A percentile compares a stretch with the other conserved stretches of the same genome.
Conservation (phyloP, 2,113 vertebrate genomes). For the Gymnobelideus leadbeateri region DNA sequence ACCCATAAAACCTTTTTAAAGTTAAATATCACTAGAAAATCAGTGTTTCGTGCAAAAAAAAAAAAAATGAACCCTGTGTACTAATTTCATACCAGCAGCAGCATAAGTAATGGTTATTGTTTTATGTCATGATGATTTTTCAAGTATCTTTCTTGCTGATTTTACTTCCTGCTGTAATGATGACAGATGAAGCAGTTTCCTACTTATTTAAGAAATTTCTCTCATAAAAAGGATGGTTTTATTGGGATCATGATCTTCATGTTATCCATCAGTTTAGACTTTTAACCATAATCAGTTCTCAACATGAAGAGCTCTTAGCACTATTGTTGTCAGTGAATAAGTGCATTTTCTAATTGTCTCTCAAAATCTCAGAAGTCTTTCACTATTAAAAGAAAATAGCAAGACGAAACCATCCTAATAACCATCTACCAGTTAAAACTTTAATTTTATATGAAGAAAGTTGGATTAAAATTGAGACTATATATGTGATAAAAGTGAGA, state of each 20-base stretch:
- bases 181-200: constrained; percentile 30
- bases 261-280: constrained; percentile 26
- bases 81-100: constrained; percentile 21
- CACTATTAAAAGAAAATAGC: constrained; percentile 15
- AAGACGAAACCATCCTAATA: constrained; percentile 61
- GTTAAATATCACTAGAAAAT: constrained; percentile 65
- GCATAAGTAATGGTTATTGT: constrained; percentile 37
- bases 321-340: constrained; percentile 55
- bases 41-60: constrained; percentile 66
- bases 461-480: constrained; percentile 69
- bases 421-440: constrained; percentile 56
- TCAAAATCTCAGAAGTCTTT: constrained; percentile 64
- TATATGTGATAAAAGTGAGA: constrained; percentile 67
- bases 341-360: constrained; percentile 40
- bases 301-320: constrained; percentile 2
- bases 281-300: constrained; percentile 57
- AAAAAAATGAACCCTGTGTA: constrained; percentile 37
- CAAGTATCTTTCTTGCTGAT: constrained; percentile 30
- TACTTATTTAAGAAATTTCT: constrained; percentile 25
- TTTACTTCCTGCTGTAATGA: constrained; percentile 26
- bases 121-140: constrained; percentile 35
- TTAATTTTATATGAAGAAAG: constrained; percentile 67
- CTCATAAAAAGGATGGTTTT: background rate
- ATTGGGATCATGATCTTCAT: constrained; percentile 46
- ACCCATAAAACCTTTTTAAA: constrained; percentile 49